Evolutionary conservation across 2,113 vertebrate genomes (phyloP).

Genomic region (Ranitomeya variabilis): DNA sequence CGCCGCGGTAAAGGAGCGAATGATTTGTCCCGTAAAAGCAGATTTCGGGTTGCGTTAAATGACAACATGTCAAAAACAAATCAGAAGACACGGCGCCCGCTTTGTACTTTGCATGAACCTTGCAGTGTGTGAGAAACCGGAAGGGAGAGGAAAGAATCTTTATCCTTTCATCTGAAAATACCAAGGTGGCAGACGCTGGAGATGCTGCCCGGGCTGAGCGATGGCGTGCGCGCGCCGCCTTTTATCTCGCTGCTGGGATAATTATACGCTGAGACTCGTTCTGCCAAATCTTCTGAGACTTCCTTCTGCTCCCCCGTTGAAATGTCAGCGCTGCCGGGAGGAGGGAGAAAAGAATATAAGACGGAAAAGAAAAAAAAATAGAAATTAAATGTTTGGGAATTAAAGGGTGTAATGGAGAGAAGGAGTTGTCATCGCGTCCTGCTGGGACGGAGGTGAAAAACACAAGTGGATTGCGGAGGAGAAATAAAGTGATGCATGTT

Average conservation of each 20-base stretch:
- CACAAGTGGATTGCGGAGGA: not conserved
- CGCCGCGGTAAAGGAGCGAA: slow-evolving; percentile 3
- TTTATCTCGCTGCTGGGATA: slow-evolving; percentile 54
- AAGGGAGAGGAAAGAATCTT: slow-evolving; percentile 13
- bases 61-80: slow-evolving; percentile 24
- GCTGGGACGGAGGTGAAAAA: not conserved
- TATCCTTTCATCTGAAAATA: slow-evolving; percentile 54
- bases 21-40: not conserved
- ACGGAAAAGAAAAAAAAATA: not conserved
- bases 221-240: slow-evolving; percentile 18
- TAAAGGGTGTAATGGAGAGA: not conserved
- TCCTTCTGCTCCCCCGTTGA: slow-evolving; percentile 44
- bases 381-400: slow-evolving; percentile 15
- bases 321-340: slow-evolving; percentile 39
- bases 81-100: not conserved
- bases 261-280: slow-evolving; percentile 38
- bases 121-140: not conserved
- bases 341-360: not conserved
- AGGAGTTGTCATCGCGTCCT: slow-evolving; percentile 4
- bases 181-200: slow-evolving; percentile 42
- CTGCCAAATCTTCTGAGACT: slow-evolving; percentile 44
- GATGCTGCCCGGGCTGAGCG: slow-evolving; percentile 14
- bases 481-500: not conserved
- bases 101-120: slow-evolving; percentile 48
- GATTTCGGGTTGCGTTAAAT: not conserved